Conservation (phyloP, 2,797 vertebrate species). For the Triplophysa bombifrons region DNA sequence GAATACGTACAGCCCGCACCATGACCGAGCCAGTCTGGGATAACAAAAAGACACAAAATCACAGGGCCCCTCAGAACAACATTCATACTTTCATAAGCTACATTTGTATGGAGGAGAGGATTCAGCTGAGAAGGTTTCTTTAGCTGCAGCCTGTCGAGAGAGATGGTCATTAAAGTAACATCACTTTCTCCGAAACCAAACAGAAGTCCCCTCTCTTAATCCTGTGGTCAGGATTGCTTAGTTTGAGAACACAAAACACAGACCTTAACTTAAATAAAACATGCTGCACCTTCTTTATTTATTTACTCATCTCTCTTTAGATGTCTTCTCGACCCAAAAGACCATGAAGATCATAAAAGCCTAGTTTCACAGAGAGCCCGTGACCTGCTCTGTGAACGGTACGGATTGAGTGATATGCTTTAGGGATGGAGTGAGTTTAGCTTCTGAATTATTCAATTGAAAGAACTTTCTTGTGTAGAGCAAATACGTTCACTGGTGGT, state of each 20-base stretch:
- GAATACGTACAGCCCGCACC: too few species aligned
- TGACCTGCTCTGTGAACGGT: slow-evolving; percentile 72
- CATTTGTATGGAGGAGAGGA: slow-evolving; percentile 63
- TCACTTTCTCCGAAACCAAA: slow-evolving; percentile 54
- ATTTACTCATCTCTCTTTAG: slow-evolving; percentile 74
- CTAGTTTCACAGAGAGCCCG: slow-evolving; percentile 54
- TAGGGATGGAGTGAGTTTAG: slow-evolving; percentile 58
- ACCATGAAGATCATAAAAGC: slow-evolving; percentile 65
- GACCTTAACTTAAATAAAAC: slow-evolving; percentile 73
- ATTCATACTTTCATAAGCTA: too few species aligned
- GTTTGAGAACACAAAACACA: slow-evolving; percentile 59
- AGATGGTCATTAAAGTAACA: slow-evolving; percentile 52
- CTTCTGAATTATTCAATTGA: slow-evolving; percentile 75
- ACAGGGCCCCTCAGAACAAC: too few species aligned
- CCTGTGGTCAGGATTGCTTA: slow-evolving; percentile 58
- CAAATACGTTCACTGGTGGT: slow-evolving; percentile 62
- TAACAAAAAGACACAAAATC: too few species aligned
- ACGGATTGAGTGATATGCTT: slow-evolving; percentile 36
- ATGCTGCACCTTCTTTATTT: slow-evolving; percentile 71
- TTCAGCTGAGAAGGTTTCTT: slow-evolving; percentile 54
- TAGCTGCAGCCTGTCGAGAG: slow-evolving; percentile 33
- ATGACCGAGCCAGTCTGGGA: too few species aligned
- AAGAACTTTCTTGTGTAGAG: slow-evolving; percentile 73
- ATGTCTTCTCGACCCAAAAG: slow-evolving; percentile 64
- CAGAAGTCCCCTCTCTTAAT: slow-evolving; percentile 23